These are phyloP conservation scores for Hemichromis elongatus DNA, from an alignment of 2,113 vertebrate genomes.

Conservation along the genomic window DNA sequence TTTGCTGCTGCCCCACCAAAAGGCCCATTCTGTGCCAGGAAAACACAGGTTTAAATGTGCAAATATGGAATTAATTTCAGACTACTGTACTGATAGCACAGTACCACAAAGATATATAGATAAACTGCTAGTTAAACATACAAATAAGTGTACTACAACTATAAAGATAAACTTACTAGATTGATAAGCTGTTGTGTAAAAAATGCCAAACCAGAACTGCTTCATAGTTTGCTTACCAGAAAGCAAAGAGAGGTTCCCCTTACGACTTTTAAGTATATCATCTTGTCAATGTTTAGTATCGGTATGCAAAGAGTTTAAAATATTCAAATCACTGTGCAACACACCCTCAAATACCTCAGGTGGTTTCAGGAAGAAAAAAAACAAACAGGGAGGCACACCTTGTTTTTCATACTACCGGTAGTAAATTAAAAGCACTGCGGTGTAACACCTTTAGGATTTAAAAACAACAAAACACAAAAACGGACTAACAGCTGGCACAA, in stretches of 20 bases:
- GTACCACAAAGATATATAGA: not conserved
- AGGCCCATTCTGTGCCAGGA: not conserved
- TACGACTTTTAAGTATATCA: not conserved
- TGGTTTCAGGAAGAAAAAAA: not conserved
- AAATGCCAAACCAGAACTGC: not conserved
- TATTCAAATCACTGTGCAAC: not conserved
- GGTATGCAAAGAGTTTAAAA: not conserved
- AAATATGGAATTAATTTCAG: not conserved
- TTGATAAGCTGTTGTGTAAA: not conserved
- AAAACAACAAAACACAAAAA: not conserved
- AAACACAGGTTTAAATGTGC: not conserved
- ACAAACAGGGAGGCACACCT: not conserved
- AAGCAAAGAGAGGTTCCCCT: not conserved
- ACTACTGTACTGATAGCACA: not conserved
- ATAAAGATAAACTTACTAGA: not conserved
- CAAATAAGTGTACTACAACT: not conserved
- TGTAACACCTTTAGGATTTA: not conserved
- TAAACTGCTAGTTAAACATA: not conserved
- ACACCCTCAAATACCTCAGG: not conserved
- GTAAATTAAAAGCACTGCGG: not conserved
- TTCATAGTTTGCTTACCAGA: not conserved
- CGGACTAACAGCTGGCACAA: not conserved
- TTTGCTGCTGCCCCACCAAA: not conserved
- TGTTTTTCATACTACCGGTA: not conserved
- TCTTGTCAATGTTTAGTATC: not conserved